Evolutionary conservation across 2,797 vertebrate species (phyloP), one percentile per base, ranked within the genome.

Genomic region (Gallinago solitaria): DNA sequence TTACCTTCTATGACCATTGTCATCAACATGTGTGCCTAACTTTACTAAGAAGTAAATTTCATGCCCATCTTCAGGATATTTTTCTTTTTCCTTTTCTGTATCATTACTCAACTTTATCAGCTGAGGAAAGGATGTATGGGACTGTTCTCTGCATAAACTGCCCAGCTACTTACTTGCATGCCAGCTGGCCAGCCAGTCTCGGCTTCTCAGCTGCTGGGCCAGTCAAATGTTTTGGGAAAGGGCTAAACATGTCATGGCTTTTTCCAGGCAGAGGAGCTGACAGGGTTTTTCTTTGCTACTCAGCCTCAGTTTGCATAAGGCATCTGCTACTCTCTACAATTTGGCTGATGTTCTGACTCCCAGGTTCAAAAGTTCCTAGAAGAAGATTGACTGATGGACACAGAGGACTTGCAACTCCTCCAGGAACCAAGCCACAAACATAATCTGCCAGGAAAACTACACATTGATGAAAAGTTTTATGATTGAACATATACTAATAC

Each of bases 331-430:
- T 57, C 39, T 73, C 43, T 60, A 60, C 28, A 60, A 21, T 70
- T 67, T 84, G 54, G 35, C 51, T 41, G 39, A 73, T 1, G 0
- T 59, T 50, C 59, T 53, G 33, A 53, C 25, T 59, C 35, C 19
- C 68, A 57, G 12, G 48, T 84, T 95, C 51, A 74, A 76, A 81
- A 79, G 67, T 80, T 82, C 84, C 51, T 64, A 27, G 37, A 73
- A 88, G 25, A 56, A 30, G 16, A 79, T 37, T 63, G 77, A 77
- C 8, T 24, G 70, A 91, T 50, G 61, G 74, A 51, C 30, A n/a
- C 9, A 21, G 9, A 82, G 67, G 51, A 6, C 35, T 84, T 37
- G 8, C 20, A 89, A 2, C 11, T 83, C 68, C 56, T 92, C 21
- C 30, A 74, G 43, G 20, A 89, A 56, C 7, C 18, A 89, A 79